Conservation (phyloP, 2,113 vertebrate genomes). For the Caranx ignobilis region DNA sequence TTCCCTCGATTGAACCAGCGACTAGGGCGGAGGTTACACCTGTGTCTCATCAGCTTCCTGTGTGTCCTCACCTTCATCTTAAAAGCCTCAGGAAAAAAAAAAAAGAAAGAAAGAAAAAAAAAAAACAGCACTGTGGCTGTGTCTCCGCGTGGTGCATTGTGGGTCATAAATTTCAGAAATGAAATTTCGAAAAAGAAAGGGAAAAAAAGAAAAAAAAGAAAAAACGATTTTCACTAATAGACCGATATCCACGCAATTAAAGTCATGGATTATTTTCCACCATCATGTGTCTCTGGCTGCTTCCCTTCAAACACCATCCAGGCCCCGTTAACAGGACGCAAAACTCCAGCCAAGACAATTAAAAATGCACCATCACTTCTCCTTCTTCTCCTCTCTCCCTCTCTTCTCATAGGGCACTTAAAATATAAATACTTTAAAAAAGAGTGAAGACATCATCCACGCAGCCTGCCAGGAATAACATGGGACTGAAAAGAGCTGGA, state of each 20-base stretch:
- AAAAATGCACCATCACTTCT: slow-evolving; percentile 54
- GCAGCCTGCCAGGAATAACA: slow-evolving; percentile 62
- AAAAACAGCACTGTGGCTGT: background rate
- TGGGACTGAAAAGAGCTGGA: slow-evolving; percentile 59
- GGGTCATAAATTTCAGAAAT: background rate
- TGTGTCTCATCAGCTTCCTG: background rate
- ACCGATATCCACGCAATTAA: slow-evolving; percentile 27
- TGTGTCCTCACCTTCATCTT: slow-evolving; percentile 1
- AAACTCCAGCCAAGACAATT: slow-evolving; percentile 68
- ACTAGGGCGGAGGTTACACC: background rate
- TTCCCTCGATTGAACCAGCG: background rate
- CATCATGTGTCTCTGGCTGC: slow-evolving; percentile 26
- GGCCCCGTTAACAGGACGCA: slow-evolving; percentile 48
- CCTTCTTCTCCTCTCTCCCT: slow-evolving; percentile 1
- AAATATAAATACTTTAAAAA: slow-evolving; percentile 72
- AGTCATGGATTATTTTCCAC: slow-evolving; percentile 38
- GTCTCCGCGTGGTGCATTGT: background rate
- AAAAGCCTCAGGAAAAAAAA: background rate
- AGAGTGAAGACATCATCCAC: slow-evolving; percentile 55
- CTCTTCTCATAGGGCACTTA: slow-evolving; percentile 57
- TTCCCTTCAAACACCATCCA: slow-evolving; percentile 24
- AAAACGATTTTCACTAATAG: slow-evolving; percentile 16
- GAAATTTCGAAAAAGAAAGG: background rate
- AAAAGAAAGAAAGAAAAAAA: background rate
- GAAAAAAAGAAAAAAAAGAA: background rate